phyloP scores from a whole-genome alignment of 2,113 vertebrate species.

The Megaceryle maxima region DNA sequence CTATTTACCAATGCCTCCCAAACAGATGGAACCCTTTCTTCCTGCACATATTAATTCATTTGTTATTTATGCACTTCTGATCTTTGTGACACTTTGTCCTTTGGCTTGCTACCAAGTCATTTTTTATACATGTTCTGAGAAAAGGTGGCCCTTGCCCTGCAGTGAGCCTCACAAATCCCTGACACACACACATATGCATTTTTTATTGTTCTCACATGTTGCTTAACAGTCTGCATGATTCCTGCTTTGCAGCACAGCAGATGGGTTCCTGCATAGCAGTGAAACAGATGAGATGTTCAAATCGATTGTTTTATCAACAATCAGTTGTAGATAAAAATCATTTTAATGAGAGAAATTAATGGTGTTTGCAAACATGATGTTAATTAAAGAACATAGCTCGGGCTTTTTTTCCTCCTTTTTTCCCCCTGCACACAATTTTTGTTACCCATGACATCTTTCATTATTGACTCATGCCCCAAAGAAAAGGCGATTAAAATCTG shows the following conservation, averaged over 20 bases:
- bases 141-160: constrained; percentile 72
- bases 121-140: constrained; percentile 73
- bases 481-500: constrained; percentile 91
- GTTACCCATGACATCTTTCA: constrained; percentile 89
- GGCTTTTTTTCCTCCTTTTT: constrained; percentile 42
- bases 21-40: constrained; percentile 72
- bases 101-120: constrained; percentile 68
- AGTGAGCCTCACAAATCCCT: constrained; percentile 66
- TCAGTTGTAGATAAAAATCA: constrained; percentile 83
- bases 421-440: constrained; percentile 75
- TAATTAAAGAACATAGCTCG: constrained; percentile 84
- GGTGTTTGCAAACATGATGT: constrained; percentile 84
- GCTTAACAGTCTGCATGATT: constrained; percentile 73
- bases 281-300: constrained; percentile 78
- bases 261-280: constrained; percentile 71
- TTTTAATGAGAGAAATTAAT: constrained; percentile 84
- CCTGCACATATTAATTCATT: constrained; percentile 69
- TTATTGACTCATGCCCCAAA: constrained; percentile 94
- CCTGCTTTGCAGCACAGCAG: constrained; percentile 71
- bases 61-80: constrained; percentile 70
- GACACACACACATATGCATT: constrained; percentile 67
- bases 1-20: constrained; percentile 62
- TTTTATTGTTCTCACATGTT: constrained; percentile 81
- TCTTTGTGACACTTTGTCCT: constrained; percentile 69
- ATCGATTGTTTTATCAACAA: constrained; percentile 85